phyloP scores from a whole-genome alignment of 2,113 vertebrate species.

The Chloroceryle aenea region DNA sequence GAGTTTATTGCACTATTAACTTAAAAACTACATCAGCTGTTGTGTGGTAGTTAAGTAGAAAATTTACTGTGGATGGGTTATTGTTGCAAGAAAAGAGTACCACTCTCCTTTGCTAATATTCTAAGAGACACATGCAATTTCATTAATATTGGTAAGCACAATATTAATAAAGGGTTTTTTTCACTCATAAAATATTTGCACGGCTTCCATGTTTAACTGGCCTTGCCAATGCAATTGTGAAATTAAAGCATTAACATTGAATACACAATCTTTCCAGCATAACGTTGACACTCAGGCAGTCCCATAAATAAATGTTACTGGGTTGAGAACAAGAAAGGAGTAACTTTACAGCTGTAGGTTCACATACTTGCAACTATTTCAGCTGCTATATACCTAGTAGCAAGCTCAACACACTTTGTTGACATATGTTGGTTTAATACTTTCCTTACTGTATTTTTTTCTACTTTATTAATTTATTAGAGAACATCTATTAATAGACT shows the following conservation, averaged over 20 bases:
- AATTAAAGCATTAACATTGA: background rate
- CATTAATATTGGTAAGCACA: background rate
- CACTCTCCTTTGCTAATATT: background rate
- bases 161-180: background rate
- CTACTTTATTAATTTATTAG: background rate
- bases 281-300: background rate
- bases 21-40: slow-evolving; percentile 25
- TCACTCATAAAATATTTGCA: background rate
- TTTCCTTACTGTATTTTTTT: background rate
- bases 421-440: background rate
- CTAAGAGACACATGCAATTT: background rate
- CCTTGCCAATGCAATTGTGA: background rate
- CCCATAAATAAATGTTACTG: background rate
- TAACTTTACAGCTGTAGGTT: background rate
- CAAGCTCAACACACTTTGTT: background rate
- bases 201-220: background rate
- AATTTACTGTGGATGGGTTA: slow-evolving; percentile 1
- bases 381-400: background rate
- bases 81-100: background rate
- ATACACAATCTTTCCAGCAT: background rate
- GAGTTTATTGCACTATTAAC: slow-evolving; percentile 51
- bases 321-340: background rate
- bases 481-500: background rate
- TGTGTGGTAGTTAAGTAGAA: background rate
- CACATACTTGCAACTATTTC: background rate